phyloP scores from a whole-genome alignment of 2,113 vertebrate genomes.

The Amphilophus citrinellus region DNA sequence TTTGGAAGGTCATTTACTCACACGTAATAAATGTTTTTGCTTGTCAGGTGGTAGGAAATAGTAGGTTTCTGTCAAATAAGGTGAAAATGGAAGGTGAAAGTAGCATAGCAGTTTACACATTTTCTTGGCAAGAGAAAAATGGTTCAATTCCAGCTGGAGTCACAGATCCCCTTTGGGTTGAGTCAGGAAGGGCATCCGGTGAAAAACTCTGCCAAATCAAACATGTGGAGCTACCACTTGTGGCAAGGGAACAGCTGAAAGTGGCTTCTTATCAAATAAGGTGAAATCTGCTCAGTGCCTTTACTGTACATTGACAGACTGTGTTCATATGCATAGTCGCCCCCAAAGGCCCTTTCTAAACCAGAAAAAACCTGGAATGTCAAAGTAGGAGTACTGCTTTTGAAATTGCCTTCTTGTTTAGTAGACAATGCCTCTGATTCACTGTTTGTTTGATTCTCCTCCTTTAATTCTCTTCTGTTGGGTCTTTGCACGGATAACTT shows the following conservation, averaged over 20 bases:
- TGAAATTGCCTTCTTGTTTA: not conserved
- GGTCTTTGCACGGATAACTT: not conserved
- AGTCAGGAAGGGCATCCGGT: not conserved
- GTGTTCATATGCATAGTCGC: not conserved
- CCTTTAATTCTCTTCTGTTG: not conserved
- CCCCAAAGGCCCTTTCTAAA: not conserved
- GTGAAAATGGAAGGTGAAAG: no score
- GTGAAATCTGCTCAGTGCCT: not conserved
- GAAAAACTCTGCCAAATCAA: not conserved
- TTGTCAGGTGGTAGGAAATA: no score
- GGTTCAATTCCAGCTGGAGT: not conserved
- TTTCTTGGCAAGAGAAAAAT: not conserved
- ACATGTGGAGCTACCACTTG: not conserved
- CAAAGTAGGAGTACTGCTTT: not conserved
- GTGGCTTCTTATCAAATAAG: conserved; percentile 1
- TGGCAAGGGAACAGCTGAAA: not conserved
- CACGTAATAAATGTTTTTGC: no score
- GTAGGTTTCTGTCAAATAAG: no score
- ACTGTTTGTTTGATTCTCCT: not conserved
- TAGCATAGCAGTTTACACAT: no score
- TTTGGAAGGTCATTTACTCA: no score
- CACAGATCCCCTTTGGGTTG: no score
- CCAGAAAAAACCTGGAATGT: not conserved
- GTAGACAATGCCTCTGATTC: not conserved
- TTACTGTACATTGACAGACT: not conserved